Evolutionary conservation across 2,113 vertebrate species (phyloP).

Genomic region (Sminthopsis crassicaudata): DNA sequence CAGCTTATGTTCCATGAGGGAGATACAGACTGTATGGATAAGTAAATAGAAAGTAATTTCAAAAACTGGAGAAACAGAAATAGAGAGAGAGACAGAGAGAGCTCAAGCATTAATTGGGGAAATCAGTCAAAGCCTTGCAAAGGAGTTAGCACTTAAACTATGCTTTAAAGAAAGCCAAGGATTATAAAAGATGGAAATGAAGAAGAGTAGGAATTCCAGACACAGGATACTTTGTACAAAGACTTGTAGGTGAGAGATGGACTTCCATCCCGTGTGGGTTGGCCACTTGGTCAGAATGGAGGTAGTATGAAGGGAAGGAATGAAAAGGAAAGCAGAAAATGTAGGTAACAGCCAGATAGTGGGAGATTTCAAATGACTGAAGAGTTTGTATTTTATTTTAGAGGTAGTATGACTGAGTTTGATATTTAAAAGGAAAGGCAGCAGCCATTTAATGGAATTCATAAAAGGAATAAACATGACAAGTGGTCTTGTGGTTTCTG

Average conservation of each 20-base stretch:
- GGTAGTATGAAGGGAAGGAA: not conserved
- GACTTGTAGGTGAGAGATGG: not conserved
- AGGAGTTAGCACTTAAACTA: not conserved
- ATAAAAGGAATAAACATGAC: not conserved
- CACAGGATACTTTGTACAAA: not conserved
- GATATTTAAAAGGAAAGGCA: not conserved
- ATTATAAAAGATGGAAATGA: not conserved
- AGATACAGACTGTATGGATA: not conserved
- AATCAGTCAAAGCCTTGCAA: not conserved
- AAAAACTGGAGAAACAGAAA: not conserved
- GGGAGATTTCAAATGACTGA: not conserved
- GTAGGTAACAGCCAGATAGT: not conserved
- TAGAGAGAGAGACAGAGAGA: too few relatives aligned
- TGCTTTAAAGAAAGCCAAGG: not conserved
- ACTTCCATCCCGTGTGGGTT: not conserved
- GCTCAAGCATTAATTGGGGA: not conserved
- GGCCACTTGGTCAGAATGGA: not conserved
- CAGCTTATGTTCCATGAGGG: not conserved
- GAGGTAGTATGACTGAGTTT: not conserved
- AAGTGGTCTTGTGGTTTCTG: not conserved
- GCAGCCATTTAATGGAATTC: not conserved
- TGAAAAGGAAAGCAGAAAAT: not conserved
- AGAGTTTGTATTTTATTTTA: not conserved
- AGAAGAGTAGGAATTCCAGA: not conserved
- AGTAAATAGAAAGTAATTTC: not conserved